These are phyloP conservation scores for Harmothoe impar DNA, from an alignment of 2,888 invertebrate species.

Conservation along the genomic window DNA sequence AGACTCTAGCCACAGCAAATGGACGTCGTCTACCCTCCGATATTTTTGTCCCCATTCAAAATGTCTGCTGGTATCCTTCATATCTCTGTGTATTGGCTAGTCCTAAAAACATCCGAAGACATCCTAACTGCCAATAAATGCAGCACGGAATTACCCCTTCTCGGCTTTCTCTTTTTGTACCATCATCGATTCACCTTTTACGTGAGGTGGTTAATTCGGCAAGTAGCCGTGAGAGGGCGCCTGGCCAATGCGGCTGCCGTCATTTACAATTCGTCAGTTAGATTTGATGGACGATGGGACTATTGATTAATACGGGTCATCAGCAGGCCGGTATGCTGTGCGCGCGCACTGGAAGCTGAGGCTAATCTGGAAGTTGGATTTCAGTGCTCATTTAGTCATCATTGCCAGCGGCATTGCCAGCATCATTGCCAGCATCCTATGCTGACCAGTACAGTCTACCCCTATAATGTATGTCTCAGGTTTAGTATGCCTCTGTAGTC, in stretches of 20 bases:
- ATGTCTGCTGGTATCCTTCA: background rate
- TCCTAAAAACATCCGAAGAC: background rate
- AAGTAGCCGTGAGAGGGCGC: background rate
- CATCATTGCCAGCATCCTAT: too few species aligned
- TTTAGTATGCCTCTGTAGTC: too few species aligned
- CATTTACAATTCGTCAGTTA: background rate
- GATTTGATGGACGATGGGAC: too few species aligned
- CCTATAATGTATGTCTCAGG: too few species aligned
- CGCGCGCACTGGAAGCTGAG: too few species aligned
- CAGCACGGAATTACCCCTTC: background rate
- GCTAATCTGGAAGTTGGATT: too few species aligned
- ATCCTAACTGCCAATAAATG: background rate
- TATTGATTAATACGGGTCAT: too few species aligned
- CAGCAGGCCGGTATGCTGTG: too few species aligned
- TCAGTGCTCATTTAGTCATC: too few species aligned
- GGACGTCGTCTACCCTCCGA: background rate
- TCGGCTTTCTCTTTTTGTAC: background rate
- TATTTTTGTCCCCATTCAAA: background rate
- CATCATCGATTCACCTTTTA: slow-evolving; percentile 4
- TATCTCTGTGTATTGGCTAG: background rate
- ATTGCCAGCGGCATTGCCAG: too few species aligned
- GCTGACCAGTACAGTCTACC: too few species aligned
- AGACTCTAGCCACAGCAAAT: background rate
- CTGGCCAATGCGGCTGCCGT: background rate
- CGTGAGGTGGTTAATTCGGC: background rate